Percentiles rank a stretch among this genome's conserved stretches.
Conservation (phyloP, 2,113 vertebrate genomes). For the Chaenogobius annularis region DNA sequence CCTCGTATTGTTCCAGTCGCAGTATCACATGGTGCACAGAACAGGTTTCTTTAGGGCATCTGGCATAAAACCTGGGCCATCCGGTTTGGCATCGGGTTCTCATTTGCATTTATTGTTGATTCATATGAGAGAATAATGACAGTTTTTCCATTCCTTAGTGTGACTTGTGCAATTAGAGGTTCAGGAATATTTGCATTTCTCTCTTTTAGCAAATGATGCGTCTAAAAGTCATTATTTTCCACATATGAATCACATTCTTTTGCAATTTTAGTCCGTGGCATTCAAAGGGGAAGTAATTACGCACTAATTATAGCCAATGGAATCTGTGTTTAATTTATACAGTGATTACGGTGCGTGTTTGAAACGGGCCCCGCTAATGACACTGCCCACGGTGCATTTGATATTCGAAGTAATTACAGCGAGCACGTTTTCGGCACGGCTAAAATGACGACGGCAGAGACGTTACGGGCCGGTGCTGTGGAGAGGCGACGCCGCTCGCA, state of each 20-base stretch:
- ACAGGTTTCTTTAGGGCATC: too few species aligned
- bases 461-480: too few species aligned
- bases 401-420: not conserved
- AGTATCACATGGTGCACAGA: too few species aligned
- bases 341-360: conserved; percentile 43
- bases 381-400: not conserved
- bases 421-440: not conserved
- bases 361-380: conserved; percentile 38
- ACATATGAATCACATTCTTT: not conserved
- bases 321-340: conserved; percentile 54
- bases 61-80: too few species aligned
- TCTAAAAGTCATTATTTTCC: not conserved
- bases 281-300: conserved; percentile 34
- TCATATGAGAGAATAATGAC: too few species aligned
- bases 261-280: not conserved
- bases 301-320: conserved; percentile 40
- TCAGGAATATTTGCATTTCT: too few species aligned
- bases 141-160: too few species aligned
- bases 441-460: not conserved
- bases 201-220: not conserved
- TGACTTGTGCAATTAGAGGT: too few species aligned
- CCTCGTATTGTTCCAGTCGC: too few species aligned
- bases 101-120: too few species aligned
- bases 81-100: too few species aligned
- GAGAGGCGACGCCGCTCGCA: too few species aligned